Evolutionary conservation across 2,888 invertebrate species (phyloP), one percentile per base, ranked within the genome.

Genomic region (Drosophila bunnanda): DNA sequence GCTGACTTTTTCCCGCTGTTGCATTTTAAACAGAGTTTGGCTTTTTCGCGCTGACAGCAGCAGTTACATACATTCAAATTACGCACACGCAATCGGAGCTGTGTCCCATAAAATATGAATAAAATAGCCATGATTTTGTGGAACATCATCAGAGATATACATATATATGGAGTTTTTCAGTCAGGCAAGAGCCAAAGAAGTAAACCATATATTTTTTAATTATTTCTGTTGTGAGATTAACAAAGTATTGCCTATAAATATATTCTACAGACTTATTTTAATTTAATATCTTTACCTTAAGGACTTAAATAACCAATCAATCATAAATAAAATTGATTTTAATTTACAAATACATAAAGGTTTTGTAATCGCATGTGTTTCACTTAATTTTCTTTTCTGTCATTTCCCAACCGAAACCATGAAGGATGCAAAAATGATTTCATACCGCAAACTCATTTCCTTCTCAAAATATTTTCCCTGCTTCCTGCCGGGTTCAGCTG

Each of bases 11-110:
- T 78, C 44, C 56, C 65, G 61, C 68, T 89, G 85, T 68, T 85
- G 88, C 84, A 89, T 87, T 87, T 89, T 82, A 85, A 89, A 73
- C 86, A 86, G 87, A 62, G 46, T 59, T 75, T 73, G 52, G 75
- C 80, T 70, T 78, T 72, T 76, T 70, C 73, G 82, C 82, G 88
- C 77, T 85, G 84, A 89, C 84, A 84, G 84, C 84, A 84, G 89
- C 89, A 71, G 74, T 71, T 75, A 68, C 69, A 85, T 70, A 80
- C 59, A 59, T 39, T 58, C 76, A 80, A 61, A 86, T 82, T 74
- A 72, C 79, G 78, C 72, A 53, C 56, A 62, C 65, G 60, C 61
- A 59, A 59, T 53, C 67, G 62, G 17, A 44, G 39, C 30, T 32
- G 52, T 15, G 20, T 15, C 20, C 58, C 44, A 71, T 38, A 22